Evolutionary conservation across 2,113 vertebrate species (phyloP).

Genomic region (Martes martes): DNA sequence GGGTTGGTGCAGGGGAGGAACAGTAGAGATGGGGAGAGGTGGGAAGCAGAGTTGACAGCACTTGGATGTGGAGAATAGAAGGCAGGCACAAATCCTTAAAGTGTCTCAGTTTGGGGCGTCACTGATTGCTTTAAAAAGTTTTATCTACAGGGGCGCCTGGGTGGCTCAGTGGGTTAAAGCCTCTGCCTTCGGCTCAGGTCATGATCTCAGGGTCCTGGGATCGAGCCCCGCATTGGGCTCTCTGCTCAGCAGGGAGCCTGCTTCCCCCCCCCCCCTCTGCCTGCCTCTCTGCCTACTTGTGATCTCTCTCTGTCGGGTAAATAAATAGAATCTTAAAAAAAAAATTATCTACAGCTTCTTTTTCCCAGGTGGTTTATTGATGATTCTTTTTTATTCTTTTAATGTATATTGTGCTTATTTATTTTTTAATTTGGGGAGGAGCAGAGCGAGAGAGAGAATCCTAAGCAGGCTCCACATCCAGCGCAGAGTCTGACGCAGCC

Average conservation of each 20-base stretch:
- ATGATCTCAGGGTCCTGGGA: too few relatives aligned
- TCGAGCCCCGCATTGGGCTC: too few relatives aligned
- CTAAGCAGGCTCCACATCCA: not conserved
- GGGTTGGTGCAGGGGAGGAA: not conserved
- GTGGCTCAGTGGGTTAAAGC: too few relatives aligned
- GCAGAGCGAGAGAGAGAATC: not conserved
- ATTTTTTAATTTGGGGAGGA: not conserved
- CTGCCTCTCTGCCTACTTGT: too few relatives aligned
- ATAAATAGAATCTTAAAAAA: too few relatives aligned
- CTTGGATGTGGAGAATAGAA: not conserved
- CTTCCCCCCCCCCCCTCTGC: too few relatives aligned
- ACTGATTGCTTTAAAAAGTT: not conserved
- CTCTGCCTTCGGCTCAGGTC: too few relatives aligned
- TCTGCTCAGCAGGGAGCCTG: too few relatives aligned
- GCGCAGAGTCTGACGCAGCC: fast-evolving
- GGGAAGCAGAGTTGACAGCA: not conserved
- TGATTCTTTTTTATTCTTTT: not conserved
- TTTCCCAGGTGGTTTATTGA: not conserved
- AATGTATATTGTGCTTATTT: not conserved
- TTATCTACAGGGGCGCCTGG: not conserved
- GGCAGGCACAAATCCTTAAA: not conserved
- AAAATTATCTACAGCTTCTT: conserved; percentile 1
- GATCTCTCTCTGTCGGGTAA: too few relatives aligned
- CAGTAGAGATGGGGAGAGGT: not conserved
- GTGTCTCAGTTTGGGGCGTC: not conserved